Base-by-base conservation (phyloP, 2,888 invertebrate species). In the Syritta pipiens region DNA sequence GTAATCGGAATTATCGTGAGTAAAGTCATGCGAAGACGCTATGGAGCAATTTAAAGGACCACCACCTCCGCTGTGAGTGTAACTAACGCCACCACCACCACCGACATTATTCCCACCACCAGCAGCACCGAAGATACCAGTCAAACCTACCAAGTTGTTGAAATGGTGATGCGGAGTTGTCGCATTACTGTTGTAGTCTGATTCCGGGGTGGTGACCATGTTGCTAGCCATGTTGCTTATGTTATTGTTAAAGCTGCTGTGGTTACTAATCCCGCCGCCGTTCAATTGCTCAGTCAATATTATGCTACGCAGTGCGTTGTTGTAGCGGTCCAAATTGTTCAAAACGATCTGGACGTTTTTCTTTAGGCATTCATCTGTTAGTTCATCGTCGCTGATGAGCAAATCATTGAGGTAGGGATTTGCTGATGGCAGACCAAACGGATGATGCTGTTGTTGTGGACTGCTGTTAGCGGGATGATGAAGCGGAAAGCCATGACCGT, bases 1-100 rank as follows among this genome's bases (percentile, higher is more conserved):
- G 88, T 96, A 96, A 85, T 96, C 96, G 84, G 95, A 95, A 91
- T 95, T 96, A 90, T 96, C 96, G 89, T 94, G 94, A 83, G 93
- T 91, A 88, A 94, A 94, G 87, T 94, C 94, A 83, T 89, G 89
- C 30, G 89, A 89, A 42, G 89, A 89, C 77, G 89, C 89, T 83
- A 89, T 83, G 81, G 89, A 89, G 81, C 88, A 88, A 83, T 88
- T 88, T 82, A 88, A 82, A 84, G 87, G 86, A 82, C 85, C 86
- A 40, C 40, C 81, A 55, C 46, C 57, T 30, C 75, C 79, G 53
- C 53, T 19, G 49, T 35, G 37, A 48, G 35, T 42, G 42, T 17
- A 32, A 35, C 37, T 37, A 35, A 51, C 51, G 57, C 46, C 67
- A 49, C 55, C 35, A 82, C 83, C 71, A 68, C 68, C 81, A 63